These are phyloP conservation scores for Ichneumoninae sp. DNA, from an alignment of 2,888 invertebrate species.

Conservation along the genomic window DNA sequence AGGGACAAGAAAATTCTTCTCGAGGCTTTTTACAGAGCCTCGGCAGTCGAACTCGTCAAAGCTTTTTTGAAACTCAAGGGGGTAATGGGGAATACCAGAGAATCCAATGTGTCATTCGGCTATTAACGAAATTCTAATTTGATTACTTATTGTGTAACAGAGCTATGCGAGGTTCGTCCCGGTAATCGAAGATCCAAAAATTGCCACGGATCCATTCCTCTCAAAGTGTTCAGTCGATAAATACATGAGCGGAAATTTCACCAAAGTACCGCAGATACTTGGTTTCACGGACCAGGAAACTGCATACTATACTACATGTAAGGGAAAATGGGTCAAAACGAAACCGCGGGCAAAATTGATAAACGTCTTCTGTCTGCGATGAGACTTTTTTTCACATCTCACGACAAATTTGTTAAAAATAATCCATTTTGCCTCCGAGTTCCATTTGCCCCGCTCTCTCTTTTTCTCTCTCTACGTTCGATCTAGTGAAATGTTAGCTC, in stretches of 20 bases:
- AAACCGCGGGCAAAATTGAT: no score
- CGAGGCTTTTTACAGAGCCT: constrained; percentile 81
- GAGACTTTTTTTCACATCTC: no score
- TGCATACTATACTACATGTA: constrained; percentile 36
- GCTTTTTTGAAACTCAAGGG: neutral
- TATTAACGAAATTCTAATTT: neutral
- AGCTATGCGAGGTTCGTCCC: constrained; percentile 84
- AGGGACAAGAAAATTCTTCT: constrained; percentile 79
- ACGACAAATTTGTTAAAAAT: no score
- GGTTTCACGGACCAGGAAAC: constrained; percentile 85
- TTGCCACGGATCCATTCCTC: constrained; percentile 85
- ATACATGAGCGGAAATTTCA: constrained; percentile 84
- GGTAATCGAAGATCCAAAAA: constrained; percentile 85
- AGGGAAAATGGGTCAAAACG: neutral
- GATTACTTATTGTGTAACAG: constrained; percentile 4
- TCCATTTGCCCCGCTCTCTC: no score
- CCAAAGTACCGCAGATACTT: constrained; percentile 85
- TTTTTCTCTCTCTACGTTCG: no score
- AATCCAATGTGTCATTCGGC: neutral
- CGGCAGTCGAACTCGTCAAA: constrained; percentile 82
- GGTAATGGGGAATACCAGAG: neutral
- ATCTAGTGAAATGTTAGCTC: no score
- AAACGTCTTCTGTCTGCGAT: neutral
- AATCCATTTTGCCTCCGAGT: no score
- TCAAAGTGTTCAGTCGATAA: constrained; percentile 83